A percentile compares a stretch with the other conserved stretches of the same genome.
Conservation (phyloP, 1,140 invertebrate species). For the Colletes latitarsis region DNA sequence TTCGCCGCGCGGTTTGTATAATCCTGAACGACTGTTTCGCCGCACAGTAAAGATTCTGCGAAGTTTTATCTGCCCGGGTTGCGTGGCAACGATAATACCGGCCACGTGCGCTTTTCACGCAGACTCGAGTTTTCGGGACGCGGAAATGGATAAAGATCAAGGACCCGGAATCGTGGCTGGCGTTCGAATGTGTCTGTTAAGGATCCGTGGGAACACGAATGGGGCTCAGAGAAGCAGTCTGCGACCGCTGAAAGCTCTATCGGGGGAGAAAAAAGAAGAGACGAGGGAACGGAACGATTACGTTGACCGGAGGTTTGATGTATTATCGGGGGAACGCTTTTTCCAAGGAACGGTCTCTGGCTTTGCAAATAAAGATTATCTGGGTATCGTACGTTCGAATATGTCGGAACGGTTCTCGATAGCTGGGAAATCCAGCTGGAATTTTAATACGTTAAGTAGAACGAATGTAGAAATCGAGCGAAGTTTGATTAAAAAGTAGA, state of each 20-base stretch:
- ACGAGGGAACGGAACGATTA: background rate
- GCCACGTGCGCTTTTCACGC: background rate
- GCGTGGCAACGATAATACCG: background rate
- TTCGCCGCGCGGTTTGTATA: background rate
- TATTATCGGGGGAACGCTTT: background rate
- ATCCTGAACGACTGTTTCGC: background rate
- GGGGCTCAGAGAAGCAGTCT: no score
- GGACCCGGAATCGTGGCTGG: background rate
- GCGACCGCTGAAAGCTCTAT: background rate
- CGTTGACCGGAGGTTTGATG: background rate
- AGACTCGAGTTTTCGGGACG: background rate
- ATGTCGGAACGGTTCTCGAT: no score
- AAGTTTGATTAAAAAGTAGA: no score
- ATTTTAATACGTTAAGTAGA: no score
- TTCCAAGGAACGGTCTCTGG: no score
- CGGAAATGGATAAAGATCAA: slow-evolving; percentile 24
- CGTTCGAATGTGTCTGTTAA: background rate
- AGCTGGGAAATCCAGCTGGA: no score
- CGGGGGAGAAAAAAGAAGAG: background rate
- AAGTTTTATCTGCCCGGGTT: background rate
- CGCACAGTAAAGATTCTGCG: background rate
- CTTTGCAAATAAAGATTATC: no score
- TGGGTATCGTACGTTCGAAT: background rate
- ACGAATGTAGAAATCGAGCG: no score
- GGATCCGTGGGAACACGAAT: background rate